phyloP scores from a whole-genome alignment of 2,888 invertebrate genomes.

The Aproaerema taeniolella region DNA sequence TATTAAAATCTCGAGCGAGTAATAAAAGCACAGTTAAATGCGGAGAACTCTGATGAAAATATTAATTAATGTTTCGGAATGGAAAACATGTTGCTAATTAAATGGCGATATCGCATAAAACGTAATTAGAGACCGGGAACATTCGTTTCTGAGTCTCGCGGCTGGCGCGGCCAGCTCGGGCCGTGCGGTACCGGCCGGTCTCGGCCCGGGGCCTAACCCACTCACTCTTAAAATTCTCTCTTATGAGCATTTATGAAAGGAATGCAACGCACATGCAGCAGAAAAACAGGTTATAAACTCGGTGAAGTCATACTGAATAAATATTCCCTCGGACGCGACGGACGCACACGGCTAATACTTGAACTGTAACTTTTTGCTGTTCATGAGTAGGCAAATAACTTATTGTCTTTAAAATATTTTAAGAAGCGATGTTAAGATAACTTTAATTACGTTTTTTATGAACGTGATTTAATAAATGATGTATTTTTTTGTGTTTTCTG shows the following conservation, averaged over 20 bases:
- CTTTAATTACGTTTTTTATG: conserved; percentile 10
- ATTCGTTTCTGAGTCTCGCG: conserved; percentile 73
- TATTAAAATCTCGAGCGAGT: conserved; percentile 73
- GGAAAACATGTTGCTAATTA: conserved; percentile 76
- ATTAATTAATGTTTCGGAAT: conserved; percentile 76
- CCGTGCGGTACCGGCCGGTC: conserved; percentile 27
- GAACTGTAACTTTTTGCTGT: conserved; percentile 24
- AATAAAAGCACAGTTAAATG: conserved; percentile 75
- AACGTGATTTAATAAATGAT: no score
- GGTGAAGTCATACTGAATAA: conserved; percentile 41
- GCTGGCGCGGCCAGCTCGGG: conserved; percentile 34
- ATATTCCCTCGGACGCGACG: conserved; percentile 37
- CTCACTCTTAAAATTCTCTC: conserved; percentile 33
- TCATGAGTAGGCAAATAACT: conserved; percentile 15
- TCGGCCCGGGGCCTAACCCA: conserved; percentile 8
- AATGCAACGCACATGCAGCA: conserved; percentile 50
- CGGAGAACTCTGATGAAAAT: conserved; percentile 74
- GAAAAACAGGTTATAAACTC: conserved; percentile 58
- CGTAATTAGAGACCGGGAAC: conserved; percentile 73
- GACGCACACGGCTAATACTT: conserved; percentile 42
- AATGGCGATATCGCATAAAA: conserved; percentile 76
- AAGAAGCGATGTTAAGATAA: conserved; percentile 10
- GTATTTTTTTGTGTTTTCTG: no score
- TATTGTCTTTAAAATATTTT: conserved; percentile 16
- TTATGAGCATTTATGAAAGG: conserved; percentile 40